phyloP scores from a whole-genome alignment of 1,140 invertebrate species.

The Nasonia longicornis region DNA sequence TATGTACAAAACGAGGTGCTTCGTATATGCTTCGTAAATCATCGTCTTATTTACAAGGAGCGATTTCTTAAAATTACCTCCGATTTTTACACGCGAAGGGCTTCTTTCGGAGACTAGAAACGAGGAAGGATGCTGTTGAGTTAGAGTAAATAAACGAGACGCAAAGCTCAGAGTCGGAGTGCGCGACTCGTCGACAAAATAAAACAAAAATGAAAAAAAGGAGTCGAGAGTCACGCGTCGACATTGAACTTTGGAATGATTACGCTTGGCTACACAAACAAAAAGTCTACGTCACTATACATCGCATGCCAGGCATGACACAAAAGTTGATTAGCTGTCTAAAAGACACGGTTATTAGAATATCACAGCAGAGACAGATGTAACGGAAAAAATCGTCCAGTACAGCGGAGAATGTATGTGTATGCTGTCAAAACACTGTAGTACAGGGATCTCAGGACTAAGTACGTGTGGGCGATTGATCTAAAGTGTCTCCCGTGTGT shows the following conservation, averaged over 20 bases:
- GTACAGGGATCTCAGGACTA: conserved; percentile 14
- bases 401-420: conserved; percentile 42
- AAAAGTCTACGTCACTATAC: conserved; percentile 26
- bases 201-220: background rate
- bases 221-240: background rate
- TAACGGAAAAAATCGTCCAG: conserved; percentile 62
- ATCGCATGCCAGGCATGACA: conserved; percentile 31
- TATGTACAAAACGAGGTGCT: conserved; percentile 42
- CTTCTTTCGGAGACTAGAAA: conserved; percentile 25
- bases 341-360: conserved; percentile 50
- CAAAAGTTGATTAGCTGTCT: conserved; percentile 32
- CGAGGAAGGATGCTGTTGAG: conserved; percentile 4
- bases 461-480: too few species aligned
- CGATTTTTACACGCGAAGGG: conserved; percentile 5
- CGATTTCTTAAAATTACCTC: conserved; percentile 2
- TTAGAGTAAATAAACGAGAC: background rate
- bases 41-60: conserved; percentile 24
- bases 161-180: conserved; percentile 7
- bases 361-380: conserved; percentile 68
- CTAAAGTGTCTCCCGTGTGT: conserved; percentile 23
- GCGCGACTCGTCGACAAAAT: background rate
- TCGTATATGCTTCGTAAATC: background rate
- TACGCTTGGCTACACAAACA: conserved; percentile 5
- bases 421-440: conserved; percentile 19
- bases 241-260: conserved; percentile 25